Percentiles rank a stretch among this genome's conserved stretches.
Evolutionary conservation across 2,113 vertebrate genomes (phyloP).

Genomic region (Stomatorhinus ivindoensis): DNA sequence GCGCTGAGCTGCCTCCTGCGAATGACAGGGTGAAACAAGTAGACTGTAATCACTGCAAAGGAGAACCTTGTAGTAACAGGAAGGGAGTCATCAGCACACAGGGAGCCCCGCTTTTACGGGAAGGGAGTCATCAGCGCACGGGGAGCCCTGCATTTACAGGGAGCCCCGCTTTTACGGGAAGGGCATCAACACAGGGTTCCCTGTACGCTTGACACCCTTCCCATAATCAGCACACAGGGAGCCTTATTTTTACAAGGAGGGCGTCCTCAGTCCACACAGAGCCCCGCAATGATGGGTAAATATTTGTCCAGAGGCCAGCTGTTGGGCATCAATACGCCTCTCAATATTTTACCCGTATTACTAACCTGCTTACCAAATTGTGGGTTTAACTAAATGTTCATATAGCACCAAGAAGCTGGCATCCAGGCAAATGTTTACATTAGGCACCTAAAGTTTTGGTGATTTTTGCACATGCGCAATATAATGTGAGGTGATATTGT

Average conservation of each 20-base stretch:
- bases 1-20: conserved; percentile 84
- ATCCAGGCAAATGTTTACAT: background rate
- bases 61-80: background rate
- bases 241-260: background rate
- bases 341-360: background rate
- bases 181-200: background rate
- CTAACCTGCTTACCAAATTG: background rate
- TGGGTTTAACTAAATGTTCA: background rate
- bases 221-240: background rate
- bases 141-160: background rate
- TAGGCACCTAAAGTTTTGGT: no score
- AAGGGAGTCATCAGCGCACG: no score
- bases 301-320: background rate
- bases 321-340: background rate
- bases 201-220: no score
- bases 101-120: no score
- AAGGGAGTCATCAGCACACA: background rate
- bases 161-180: background rate
- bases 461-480: no score
- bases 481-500: no score
- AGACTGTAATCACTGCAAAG: background rate
- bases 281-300: background rate
- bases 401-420: background rate
- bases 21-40: background rate
- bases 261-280: background rate